phyloP scores from a whole-genome alignment of 2,888 invertebrate species.

The Panopea generosa region DNA sequence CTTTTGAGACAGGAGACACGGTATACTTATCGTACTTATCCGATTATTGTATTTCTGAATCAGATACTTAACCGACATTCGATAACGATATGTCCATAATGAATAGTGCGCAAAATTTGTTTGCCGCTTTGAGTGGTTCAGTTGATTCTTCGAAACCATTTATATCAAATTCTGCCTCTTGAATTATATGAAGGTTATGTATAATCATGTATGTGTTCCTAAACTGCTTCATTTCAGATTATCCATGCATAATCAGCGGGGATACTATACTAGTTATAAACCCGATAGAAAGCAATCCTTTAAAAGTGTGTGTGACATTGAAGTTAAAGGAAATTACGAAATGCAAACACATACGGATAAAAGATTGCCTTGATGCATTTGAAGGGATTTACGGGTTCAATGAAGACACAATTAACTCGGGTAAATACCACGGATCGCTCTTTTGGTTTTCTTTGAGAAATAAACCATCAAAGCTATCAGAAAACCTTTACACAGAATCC shows the following conservation, averaged over 20 bases:
- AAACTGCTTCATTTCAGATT: slow-evolving; percentile 28
- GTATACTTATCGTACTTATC: too few relatives aligned
- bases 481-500: slow-evolving; percentile 66
- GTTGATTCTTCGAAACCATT: too few relatives aligned
- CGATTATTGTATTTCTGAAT: too few relatives aligned
- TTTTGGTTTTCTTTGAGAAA: slow-evolving; percentile 81
- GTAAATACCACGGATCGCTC: slow-evolving; percentile 74
- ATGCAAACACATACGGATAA: slow-evolving; percentile 13
- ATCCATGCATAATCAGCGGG: slow-evolving; percentile 55
- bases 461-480: slow-evolving; percentile 70
- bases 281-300: slow-evolving; percentile 10
- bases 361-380: slow-evolving; percentile 57
- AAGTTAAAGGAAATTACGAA: slow-evolving; percentile 16
- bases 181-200: too few relatives aligned
- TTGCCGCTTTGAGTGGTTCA: too few relatives aligned
- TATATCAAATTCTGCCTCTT: too few relatives aligned
- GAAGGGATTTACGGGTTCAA: slow-evolving; percentile 66
- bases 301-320: not conserved
- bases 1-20: too few relatives aligned
- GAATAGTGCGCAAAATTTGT: too few relatives aligned
- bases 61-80: too few relatives aligned
- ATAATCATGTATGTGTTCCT: too few relatives aligned
- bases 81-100: too few relatives aligned
- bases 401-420: slow-evolving; percentile 44
- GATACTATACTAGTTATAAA: slow-evolving; percentile 45